Conservation (phyloP, 2,113 vertebrate genomes). For the Tragelaphus buxtoni region DNA sequence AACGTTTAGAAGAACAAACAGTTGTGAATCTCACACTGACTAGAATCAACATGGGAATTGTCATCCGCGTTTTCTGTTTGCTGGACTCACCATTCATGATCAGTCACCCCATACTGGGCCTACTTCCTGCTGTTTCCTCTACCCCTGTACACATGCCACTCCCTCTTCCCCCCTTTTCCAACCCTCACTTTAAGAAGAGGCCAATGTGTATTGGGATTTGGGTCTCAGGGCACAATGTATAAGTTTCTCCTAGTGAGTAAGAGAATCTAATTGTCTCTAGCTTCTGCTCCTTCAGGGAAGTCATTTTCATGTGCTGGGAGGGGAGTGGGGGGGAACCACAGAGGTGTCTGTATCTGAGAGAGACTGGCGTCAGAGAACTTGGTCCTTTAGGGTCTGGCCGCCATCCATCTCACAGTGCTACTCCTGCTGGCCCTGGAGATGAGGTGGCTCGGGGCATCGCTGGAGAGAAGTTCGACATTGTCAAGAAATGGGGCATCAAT, state of each 20-base stretch:
- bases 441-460: constrained; percentile 90
- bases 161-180: neutral
- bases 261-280: neutral
- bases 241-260: neutral
- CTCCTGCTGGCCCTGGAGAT: constrained; percentile 80
- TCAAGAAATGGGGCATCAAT: constrained; percentile 98
- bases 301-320: constrained; percentile 4
- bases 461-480: constrained; percentile 93
- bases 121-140: constrained; percentile 24
- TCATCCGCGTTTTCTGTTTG: neutral
- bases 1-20: constrained; percentile 25
- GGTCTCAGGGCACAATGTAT: neutral
- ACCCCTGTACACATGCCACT: neutral
- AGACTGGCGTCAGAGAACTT: constrained; percentile 61
- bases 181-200: neutral
- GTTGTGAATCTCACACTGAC: neutral
- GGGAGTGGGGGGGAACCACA: neutral
- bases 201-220: neutral
- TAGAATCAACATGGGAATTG: neutral
- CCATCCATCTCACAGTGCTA: constrained; percentile 85
- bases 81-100: neutral
- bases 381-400: constrained; percentile 86
- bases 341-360: constrained; percentile 37
- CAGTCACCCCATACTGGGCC: neutral
- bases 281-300: neutral